Evolutionary conservation across 1,140 invertebrate species (phyloP), one percentile per base, ranked within the genome.

Genomic region (Portunus trituberculatus): DNA sequence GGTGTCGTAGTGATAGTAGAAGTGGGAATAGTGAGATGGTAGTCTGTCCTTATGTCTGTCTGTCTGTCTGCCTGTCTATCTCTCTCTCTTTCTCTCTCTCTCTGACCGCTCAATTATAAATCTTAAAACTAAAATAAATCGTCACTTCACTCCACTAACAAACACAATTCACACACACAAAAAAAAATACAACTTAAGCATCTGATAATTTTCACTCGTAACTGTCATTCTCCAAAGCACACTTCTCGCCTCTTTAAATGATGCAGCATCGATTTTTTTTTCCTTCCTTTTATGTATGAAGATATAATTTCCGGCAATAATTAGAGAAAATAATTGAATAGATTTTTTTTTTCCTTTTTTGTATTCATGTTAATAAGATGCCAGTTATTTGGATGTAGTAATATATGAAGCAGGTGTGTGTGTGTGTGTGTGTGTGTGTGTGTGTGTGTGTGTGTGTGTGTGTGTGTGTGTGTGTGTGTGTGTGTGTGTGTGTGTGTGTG

Each of bases 381-480:
- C 6, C 25, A 76, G 3, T n/a, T n/a, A 76, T 76, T 76, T 76
- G 67, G 67, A 2, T 76, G 67, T 25, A n/a, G 67, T 12, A 7
- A 87, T 87, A 76, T 31, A 87, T 87, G 29, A 39, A 87, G 31
- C 14, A 25, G 39, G 3, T 84, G n/a, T 25, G 83, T 25, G 14
- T 25, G 14, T 84, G 14, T 84, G 83, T 84, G 82, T 84, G 82
- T 84, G 16, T 31, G 84, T 31, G 84, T 87, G 84, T 29, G 84
- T 45, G 59, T 76, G 59, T 76, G 59, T 76, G 59, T 76, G 59
- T 76, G 59, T 76, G 59, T 76, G 59, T 76, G 59, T 76, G 59
- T 76, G 59, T 76, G 67, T 76, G 67, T 76, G 67, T 76, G 67
- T 76, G 67, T 76, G 67, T 76, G 67, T 76, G 67, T 76, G 67